phyloP scores from a whole-genome alignment of 2,113 vertebrate genomes.

The Corythornis vintsioides region DNA sequence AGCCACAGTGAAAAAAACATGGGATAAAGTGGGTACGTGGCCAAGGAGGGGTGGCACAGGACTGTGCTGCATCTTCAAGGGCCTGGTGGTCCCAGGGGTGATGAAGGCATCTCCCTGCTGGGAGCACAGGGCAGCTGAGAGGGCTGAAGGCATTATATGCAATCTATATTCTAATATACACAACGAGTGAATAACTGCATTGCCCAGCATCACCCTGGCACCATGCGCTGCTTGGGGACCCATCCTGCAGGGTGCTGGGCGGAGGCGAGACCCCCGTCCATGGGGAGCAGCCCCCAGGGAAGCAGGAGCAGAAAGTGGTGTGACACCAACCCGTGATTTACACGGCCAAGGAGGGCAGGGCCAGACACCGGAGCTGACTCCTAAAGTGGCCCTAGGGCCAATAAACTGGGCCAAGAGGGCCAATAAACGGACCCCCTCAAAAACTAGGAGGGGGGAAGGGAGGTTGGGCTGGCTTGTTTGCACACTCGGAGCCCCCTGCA shows the following conservation, averaged over 20 bases:
- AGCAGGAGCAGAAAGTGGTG: not conserved
- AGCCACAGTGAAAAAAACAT: rapidly evolving
- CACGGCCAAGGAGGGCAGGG: not conserved
- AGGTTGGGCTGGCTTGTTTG: not conserved
- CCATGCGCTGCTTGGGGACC: rapidly evolving
- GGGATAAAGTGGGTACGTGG: rapidly evolving
- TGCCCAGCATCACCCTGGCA: not conserved
- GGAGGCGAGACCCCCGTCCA: rapidly evolving
- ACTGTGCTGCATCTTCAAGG: not conserved
- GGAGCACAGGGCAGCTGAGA: not conserved
- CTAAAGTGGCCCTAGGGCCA: not conserved
- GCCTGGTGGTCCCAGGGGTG: not conserved
- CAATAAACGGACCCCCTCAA: not conserved
- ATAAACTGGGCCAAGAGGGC: not conserved
- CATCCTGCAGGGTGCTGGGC: not conserved
- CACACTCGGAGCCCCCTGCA: not conserved
- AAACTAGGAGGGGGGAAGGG: not conserved
- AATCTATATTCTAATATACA: rapidly evolving
- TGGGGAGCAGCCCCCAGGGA: not conserved
- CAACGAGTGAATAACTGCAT: rapidly evolving
- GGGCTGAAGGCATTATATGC: not conserved
- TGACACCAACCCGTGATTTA: not conserved
- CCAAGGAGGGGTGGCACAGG: rapidly evolving
- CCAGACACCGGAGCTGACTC: not conserved
- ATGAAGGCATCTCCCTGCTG: not conserved